Percentiles rank a stretch among this genome's conserved stretches.
Evolutionary conservation across 2,888 invertebrate genomes (phyloP).

Genomic region (Tryphoninae sp.): DNA sequence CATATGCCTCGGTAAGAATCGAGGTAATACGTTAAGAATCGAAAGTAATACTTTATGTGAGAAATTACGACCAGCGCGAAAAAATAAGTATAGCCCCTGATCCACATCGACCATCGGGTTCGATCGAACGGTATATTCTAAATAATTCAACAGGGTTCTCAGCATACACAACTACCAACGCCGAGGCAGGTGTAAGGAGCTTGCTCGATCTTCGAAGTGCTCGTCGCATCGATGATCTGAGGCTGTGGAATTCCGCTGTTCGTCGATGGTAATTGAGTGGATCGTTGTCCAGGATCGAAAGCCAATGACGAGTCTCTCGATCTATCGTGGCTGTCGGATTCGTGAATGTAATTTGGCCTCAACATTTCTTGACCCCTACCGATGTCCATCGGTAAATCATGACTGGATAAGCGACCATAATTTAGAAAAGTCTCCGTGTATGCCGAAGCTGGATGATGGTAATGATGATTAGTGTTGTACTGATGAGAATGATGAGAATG

Average conservation of each 20-base stretch:
- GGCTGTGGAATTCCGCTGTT: slow-evolving; percentile 61
- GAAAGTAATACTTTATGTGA: not conserved
- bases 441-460: slow-evolving; percentile 70
- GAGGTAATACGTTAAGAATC: not conserved
- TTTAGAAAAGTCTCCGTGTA: slow-evolving; percentile 77
- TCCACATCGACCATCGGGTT: no score
- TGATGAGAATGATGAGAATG: slow-evolving; percentile 76
- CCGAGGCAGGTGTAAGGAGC: slow-evolving; percentile 76
- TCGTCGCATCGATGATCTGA: slow-evolving; percentile 68
- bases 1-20: no score
- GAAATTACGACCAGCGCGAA: not conserved
- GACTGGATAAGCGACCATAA: slow-evolving; percentile 74
- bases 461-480: slow-evolving; percentile 71
- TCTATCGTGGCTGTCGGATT: slow-evolving; percentile 68
- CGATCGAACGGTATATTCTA: not conserved
- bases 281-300: slow-evolving; percentile 59
- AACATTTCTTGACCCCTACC: slow-evolving; percentile 71
- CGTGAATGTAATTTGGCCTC: slow-evolving; percentile 67
- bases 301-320: slow-evolving; percentile 65
- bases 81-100: not conserved
- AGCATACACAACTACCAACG: slow-evolving; percentile 78
- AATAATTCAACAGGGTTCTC: slow-evolving; percentile 60
- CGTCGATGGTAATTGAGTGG: slow-evolving; percentile 49
- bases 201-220: slow-evolving; percentile 76
- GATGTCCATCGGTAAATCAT: slow-evolving; percentile 71